Percentiles rank a stretch among this genome's conserved stretches.
These are phyloP conservation scores for Lithobates pipiens DNA, from an alignment of 2,797 vertebrate species.

Conservation along the genomic window DNA sequence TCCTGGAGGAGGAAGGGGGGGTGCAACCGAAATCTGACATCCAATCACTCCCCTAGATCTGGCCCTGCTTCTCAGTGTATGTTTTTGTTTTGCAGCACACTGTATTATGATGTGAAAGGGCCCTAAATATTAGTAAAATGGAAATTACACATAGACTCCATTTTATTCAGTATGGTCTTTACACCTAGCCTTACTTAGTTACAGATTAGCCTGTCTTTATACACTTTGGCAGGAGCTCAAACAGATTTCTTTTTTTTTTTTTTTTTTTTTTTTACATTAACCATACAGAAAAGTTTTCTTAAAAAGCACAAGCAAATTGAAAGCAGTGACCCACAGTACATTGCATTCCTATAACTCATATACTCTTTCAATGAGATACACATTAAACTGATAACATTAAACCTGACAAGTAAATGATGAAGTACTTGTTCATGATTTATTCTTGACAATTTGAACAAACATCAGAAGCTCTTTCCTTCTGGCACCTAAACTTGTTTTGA, in stretches of 20 bases:
- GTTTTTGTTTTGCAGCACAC: too few species aligned
- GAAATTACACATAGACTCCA: not conserved
- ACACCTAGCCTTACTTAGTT: not conserved
- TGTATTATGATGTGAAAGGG: too few species aligned
- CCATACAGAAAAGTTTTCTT: not conserved
- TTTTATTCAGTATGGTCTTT: not conserved
- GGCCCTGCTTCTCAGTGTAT: too few species aligned
- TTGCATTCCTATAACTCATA: slow-evolving; percentile 43
- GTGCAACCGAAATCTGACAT: too few species aligned
- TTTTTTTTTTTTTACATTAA: not conserved
- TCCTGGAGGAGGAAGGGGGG: too few species aligned
- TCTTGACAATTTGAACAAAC: slow-evolving; percentile 8
- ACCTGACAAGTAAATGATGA: slow-evolving; percentile 43
- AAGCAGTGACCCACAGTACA: not conserved
- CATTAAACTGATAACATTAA: slow-evolving; percentile 45
- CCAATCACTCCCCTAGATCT: too few species aligned
- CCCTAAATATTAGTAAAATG: not conserved
- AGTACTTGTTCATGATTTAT: slow-evolving; percentile 5
- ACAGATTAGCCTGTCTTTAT: not conserved
- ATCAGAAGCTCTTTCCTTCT: slow-evolving; percentile 36
- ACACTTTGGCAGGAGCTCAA: not conserved
- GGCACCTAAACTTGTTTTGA: slow-evolving; percentile 29
- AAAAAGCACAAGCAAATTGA: not conserved
- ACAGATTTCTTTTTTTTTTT: not conserved
- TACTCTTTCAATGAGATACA: slow-evolving; percentile 35